These are phyloP conservation scores for Matsumurasca onukii DNA, from an alignment of 1,140 invertebrate genomes.

Conservation along the genomic window DNA sequence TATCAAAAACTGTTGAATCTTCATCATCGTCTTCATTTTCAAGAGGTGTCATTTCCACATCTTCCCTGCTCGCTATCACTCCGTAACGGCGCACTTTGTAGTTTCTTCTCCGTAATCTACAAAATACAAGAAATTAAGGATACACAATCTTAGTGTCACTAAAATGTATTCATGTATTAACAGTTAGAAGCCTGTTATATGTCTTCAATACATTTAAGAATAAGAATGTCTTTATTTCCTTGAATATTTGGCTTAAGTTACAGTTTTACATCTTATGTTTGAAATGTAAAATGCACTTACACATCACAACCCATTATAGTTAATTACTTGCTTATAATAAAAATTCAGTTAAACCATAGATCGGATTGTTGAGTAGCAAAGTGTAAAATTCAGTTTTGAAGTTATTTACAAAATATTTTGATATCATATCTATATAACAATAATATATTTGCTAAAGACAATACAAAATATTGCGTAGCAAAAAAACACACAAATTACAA, in stretches of 20 bases:
- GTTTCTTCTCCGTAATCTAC: slow-evolving; percentile 29
- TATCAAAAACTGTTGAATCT: slow-evolving; percentile 57
- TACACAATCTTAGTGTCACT: not conserved
- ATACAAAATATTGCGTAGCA: too few species aligned
- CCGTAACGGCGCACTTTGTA: slow-evolving; percentile 55
- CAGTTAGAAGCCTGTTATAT: not conserved
- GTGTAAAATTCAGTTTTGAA: too few species aligned
- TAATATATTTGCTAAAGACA: too few species aligned
- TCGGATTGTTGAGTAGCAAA: too few species aligned
- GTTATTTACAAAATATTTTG: too few species aligned
- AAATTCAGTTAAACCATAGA: too few species aligned
- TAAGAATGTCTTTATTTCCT: too few species aligned
- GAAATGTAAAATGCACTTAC: not conserved
- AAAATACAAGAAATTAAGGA: slow-evolving; percentile 6
- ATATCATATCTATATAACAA: too few species aligned
- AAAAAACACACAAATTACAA: too few species aligned
- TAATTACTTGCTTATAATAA: too few species aligned
- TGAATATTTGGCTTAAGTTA: not conserved
- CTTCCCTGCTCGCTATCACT: slow-evolving; percentile 54
- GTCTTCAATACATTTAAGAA: not conserved
- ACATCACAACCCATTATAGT: not conserved
- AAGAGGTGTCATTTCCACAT: slow-evolving; percentile 59
- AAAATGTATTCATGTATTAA: not conserved
- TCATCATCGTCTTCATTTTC: slow-evolving; percentile 59
- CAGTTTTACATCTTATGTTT: not conserved